phyloP scores from a whole-genome alignment of 1,140 invertebrate species.

The Drosophila chauvacae region DNA sequence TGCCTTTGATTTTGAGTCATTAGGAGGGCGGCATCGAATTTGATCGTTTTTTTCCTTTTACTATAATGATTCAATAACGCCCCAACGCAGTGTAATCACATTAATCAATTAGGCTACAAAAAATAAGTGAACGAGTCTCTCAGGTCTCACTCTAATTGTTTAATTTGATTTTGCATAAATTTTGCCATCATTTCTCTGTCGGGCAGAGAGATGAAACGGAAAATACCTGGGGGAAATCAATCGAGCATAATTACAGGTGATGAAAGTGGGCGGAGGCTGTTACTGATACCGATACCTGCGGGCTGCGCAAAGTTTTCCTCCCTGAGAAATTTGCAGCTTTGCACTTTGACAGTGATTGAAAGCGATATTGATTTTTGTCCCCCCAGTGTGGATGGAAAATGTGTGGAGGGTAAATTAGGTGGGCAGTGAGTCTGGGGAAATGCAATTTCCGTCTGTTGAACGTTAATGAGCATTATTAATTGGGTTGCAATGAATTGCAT shows the following conservation, averaged over 20 bases:
- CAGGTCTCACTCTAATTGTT: constrained; percentile 60
- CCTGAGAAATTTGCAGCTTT: constrained; percentile 54
- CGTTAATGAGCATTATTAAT: constrained; percentile 63
- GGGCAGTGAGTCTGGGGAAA: constrained; percentile 24
- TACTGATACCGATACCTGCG: constrained; percentile 31
- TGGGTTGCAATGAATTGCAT: constrained; percentile 37
- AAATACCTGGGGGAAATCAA: constrained; percentile 64
- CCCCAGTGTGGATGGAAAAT: constrained; percentile 4
- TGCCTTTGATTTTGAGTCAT: constrained; percentile 29
- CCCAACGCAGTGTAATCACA: constrained; percentile 61
- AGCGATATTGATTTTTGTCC: constrained; percentile 69
- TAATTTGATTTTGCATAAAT: constrained; percentile 72
- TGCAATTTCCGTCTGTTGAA: constrained; percentile 50
- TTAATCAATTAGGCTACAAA: constrained; percentile 69
- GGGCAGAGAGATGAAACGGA: constrained; percentile 27
- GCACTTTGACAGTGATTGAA: constrained; percentile 67
- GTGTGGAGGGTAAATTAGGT: background rate
- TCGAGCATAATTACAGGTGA: constrained; percentile 70
- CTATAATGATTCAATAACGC: constrained; percentile 40
- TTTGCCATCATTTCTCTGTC: constrained; percentile 32
- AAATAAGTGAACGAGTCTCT: background rate
- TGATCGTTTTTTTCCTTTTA: constrained; percentile 28
- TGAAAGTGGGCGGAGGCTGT: constrained; percentile 21
- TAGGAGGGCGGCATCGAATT: constrained; percentile 35
- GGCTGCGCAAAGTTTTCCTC: constrained; percentile 31